Conservation (phyloP, 2,797 vertebrate genomes). For the Tragopan temminckii region DNA sequence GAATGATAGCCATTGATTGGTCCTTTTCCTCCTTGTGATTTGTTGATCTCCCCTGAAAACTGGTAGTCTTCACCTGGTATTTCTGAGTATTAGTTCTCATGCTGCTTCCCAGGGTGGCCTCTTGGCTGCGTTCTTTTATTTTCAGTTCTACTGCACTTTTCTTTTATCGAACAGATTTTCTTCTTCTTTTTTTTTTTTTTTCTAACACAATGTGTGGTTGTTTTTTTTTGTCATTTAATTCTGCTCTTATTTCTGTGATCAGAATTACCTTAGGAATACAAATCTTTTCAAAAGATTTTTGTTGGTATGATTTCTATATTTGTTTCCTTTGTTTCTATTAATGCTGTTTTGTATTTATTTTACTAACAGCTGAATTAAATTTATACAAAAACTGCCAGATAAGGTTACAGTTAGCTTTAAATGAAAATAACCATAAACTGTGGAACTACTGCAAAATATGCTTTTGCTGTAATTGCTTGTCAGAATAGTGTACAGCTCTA, state of each 20-base stretch:
- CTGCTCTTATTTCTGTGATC: not conserved
- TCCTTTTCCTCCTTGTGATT: not conserved
- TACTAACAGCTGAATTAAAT: not conserved
- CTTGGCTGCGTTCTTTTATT: not conserved
- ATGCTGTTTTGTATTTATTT: not conserved
- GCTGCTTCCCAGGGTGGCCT: not conserved
- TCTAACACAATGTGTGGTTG: not conserved
- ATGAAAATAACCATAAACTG: not conserved
- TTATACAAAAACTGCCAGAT: not conserved
- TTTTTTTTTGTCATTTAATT: conserved; percentile 35
- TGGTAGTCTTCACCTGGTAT: not conserved
- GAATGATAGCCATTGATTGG: not conserved
- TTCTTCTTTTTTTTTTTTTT: not conserved
- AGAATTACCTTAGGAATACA: not conserved
- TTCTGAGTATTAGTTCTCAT: not conserved
- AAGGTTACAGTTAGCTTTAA: not conserved
- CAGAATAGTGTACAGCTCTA: not conserved
- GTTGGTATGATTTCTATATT: not conserved
- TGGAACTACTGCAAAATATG: not conserved
- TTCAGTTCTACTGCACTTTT: not conserved
- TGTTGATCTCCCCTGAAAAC: not conserved
- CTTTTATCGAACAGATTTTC: not conserved
- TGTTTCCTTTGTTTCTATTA: not conserved
- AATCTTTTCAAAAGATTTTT: not conserved
- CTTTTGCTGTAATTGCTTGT: not conserved